Conservation (phyloP, 2,797 vertebrate species). For the Tadarida brasiliensis region DNA sequence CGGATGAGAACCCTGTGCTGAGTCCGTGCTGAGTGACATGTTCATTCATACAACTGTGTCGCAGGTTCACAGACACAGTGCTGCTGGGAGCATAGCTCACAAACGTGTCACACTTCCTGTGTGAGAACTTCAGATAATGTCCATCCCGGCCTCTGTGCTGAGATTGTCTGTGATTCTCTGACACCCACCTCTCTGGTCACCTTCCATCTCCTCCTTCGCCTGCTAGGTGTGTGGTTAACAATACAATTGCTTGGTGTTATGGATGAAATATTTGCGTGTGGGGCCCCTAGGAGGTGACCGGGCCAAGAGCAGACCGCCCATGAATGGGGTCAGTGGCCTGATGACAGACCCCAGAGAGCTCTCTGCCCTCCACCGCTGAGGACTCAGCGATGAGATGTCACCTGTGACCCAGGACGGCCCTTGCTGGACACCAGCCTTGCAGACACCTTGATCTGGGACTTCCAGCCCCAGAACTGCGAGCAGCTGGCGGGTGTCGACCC, state of each 20-base stretch:
- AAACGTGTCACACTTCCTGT: rapidly evolving
- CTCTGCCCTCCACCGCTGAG: no score
- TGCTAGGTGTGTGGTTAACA: background rate
- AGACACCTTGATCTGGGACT: no score
- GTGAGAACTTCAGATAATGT: rapidly evolving
- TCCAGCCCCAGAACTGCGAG: background rate
- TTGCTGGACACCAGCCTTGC: background rate
- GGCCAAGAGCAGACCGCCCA: no score
- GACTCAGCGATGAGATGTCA: rapidly evolving
- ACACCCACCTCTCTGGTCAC: rapidly evolving
- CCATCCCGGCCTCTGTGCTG: no score
- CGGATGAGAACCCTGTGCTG: no score
- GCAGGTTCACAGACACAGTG: rapidly evolving
- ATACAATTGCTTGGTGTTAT: background rate
- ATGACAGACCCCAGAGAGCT: background rate
- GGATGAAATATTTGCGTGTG: background rate
- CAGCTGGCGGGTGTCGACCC: rapidly evolving
- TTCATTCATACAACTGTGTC: rapidly evolving
- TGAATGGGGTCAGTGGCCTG: background rate
- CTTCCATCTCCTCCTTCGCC: no score
- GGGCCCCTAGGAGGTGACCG: background rate
- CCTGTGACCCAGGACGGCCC: background rate
- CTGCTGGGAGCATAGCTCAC: rapidly evolving
- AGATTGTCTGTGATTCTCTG: background rate
- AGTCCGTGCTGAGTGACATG: background rate